These are phyloP conservation scores for Meloidogyne floridensis DNA, from an alignment of 1,140 invertebrate genomes.

Conservation along the genomic window DNA sequence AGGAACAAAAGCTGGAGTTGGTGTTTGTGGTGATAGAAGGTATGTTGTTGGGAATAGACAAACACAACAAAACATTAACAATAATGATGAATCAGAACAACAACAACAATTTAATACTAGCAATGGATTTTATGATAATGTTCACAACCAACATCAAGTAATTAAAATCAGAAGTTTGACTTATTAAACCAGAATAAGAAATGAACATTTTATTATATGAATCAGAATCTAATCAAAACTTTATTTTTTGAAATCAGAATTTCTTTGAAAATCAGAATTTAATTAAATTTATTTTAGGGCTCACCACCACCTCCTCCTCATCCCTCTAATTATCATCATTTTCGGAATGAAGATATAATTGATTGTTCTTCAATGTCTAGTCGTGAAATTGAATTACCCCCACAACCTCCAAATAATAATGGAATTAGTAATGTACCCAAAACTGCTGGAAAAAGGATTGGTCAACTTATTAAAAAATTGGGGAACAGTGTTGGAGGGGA, in stretches of 20 bases:
- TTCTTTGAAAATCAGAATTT: too few species aligned
- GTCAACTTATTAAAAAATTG: slow-evolving; percentile 55
- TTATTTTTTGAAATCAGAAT: too few species aligned
- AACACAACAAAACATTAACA: neutral
- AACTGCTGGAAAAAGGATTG: slow-evolving; percentile 48
- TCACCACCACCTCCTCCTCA: neutral
- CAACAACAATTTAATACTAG: neutral
- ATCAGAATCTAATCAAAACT: too few species aligned
- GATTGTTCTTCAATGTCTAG: slow-evolving; percentile 6
- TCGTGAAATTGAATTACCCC: slow-evolving; percentile 2
- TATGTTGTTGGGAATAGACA: neutral
- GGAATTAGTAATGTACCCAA: neutral
- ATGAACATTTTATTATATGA: too few species aligned
- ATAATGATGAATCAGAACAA: neutral
- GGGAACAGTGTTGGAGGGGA: slow-evolving; percentile 36
- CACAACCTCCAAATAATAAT: neutral
- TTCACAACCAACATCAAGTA: neutral
- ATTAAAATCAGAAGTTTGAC: too few species aligned
- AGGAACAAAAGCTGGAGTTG: slow-evolving; percentile 4
- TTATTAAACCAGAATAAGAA: too few species aligned
- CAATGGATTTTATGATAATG: slow-evolving; percentile 5
- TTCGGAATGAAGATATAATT: neutral
- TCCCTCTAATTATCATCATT: neutral
- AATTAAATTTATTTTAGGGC: neutral
- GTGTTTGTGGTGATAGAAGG: neutral